Evolutionary conservation across 1,140 invertebrate genomes (phyloP).

Genomic region (Laupala kohalensis): DNA sequence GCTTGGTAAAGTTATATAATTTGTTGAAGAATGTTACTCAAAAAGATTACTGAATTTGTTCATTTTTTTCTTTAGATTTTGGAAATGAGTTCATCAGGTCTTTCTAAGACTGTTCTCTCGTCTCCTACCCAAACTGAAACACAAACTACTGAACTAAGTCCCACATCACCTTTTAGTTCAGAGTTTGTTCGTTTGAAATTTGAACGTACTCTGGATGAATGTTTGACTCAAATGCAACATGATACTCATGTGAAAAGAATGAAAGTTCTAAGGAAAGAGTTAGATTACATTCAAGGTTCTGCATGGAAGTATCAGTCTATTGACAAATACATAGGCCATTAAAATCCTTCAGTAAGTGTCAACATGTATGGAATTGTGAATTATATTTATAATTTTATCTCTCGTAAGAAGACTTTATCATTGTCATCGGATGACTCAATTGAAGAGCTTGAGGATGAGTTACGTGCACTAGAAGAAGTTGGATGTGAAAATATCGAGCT

Average conservation of each 20-base stretch:
- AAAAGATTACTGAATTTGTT: no score
- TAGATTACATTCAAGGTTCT: conserved; percentile 31
- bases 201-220: conserved; percentile 20
- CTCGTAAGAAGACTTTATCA: neutral
- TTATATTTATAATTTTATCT: neutral
- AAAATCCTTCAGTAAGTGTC: neutral
- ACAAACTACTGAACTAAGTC: conserved; percentile 6
- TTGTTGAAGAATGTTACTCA: no score
- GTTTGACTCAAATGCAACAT: conserved; percentile 18
- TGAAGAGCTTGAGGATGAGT: neutral
- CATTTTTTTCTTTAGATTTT: neutral
- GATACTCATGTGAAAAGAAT: conserved; percentile 31
- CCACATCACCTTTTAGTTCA: conserved; percentile 11
- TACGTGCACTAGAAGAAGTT: neutral
- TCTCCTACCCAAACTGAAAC: conserved; percentile 19
- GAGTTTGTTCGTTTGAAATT: conserved; percentile 14
- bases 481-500: neutral
- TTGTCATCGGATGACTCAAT: neutral
- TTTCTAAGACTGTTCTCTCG: conserved; percentile 21
- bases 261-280: conserved; percentile 29
- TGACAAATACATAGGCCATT: conserved; percentile 33
- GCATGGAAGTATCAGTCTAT: conserved; percentile 33
- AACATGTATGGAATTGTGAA: conserved; percentile 7
- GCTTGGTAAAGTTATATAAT: no score
- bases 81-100: conserved; percentile 9